A percentile compares a stretch with the other conserved stretches of the same genome.
Evolutionary conservation across 2,113 vertebrate genomes (phyloP).

Genomic region (Leptocoma aspasia): DNA sequence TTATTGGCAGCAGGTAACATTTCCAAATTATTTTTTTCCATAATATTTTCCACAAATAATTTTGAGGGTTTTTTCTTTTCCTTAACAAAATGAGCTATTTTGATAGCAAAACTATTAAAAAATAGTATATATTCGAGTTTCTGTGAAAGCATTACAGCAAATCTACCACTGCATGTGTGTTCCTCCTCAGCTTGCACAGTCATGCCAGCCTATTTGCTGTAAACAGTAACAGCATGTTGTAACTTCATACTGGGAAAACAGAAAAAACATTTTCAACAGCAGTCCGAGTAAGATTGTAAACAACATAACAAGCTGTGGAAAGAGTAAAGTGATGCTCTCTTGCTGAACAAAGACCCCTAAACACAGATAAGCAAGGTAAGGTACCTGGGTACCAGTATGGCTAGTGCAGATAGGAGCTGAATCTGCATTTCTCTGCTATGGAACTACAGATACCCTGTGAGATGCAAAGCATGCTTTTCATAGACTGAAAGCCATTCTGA

Average conservation of each 20-base stretch:
- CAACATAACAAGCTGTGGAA: neutral
- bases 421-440: neutral
- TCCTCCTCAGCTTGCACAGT: neutral
- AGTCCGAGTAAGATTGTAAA: neutral
- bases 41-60: neutral
- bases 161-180: neutral
- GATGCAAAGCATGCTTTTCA: neutral
- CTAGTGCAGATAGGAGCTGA: neutral
- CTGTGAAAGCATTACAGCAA: neutral
- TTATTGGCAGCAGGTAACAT: neutral
- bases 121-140: neutral
- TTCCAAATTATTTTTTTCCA: neutral
- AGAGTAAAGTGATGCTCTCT: neutral
- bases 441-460: neutral
- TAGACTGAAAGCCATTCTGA: neutral
- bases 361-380: neutral
- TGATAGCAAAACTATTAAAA: neutral
- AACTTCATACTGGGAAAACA: neutral
- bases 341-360: neutral
- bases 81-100: neutral
- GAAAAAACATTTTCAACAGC: neutral
- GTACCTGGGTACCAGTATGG: neutral
- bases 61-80: neutral
- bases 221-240: conserved; percentile 22
- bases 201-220: neutral